Base-by-base conservation (phyloP, 1,140 invertebrate genomes). In the Zaprionus gabonicus region DNA sequence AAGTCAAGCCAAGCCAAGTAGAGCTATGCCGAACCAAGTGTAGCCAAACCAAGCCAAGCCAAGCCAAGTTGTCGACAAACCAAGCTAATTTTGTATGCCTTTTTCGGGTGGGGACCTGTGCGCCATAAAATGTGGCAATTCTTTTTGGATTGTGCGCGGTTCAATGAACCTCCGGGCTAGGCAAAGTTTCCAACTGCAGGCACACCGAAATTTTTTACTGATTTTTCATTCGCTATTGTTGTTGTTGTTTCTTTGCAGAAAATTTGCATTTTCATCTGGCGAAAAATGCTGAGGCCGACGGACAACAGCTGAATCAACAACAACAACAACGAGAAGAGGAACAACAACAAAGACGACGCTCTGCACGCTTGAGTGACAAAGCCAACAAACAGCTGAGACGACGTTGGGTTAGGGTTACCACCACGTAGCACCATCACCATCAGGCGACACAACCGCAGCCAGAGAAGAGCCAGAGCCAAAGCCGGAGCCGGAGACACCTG, bases 211-310 rank as follows among this genome's bases (percentile, higher is more conserved):
- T 70, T 70, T 49, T 46, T 58, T 46, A 17, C 41, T 17, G 57
- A 82, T 59, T 41, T 82, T 66, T 69, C 15, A 70, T 70, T 76
- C 62, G 27, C 41, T 76, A 25, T 81, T 67, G 56, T 71, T 23
- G 63, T 55, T 76, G 63, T 55, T 76, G 55, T 64, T 66, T 51
- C 67, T 74, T 80, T 90, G 72, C 85, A 91, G 86, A 85, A 85
- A 82, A 91, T 85, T 90, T 85, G 85, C 85, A 90, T 90, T 85
- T 91, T 76, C 82, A 88, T 90, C 84, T 83, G 83, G 73, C 70
- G 72, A 66, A 85, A 84, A 80, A 91, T 86, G 86, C 79, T 88
- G 76, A 79, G 71, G 49, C 67, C 65, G 67, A 49, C 80, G 27
- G 46, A 76, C 72, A 63, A 62, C 65, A 73, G 82, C 64, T 62